A percentile compares a stretch with the other conserved stretches of the same genome.
These are phyloP conservation scores for Trichopoda pennipes DNA, from an alignment of 2,888 invertebrate species.

Conservation along the genomic window DNA sequence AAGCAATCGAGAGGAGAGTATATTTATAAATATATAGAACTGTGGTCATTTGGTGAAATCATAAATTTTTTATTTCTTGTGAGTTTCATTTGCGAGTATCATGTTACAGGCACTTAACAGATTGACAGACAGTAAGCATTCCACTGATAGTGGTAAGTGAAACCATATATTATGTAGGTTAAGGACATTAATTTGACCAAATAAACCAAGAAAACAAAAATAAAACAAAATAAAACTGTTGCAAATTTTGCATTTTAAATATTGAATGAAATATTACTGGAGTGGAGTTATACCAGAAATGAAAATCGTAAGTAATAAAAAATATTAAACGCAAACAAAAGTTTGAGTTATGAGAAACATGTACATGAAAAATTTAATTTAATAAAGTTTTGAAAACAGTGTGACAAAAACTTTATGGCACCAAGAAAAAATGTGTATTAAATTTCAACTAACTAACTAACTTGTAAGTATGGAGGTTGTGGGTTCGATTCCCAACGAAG, in stretches of 20 bases:
- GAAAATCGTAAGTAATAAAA: constrained; percentile 29
- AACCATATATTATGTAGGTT: constrained; percentile 65
- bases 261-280: constrained; percentile 9
- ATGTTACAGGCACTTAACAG: constrained; percentile 57
- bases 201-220: neutral
- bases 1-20: neutral
- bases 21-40: neutral
- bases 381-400: constrained; percentile 19
- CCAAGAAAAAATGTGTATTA: neutral
- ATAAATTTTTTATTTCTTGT: neutral
- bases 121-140: constrained; percentile 51
- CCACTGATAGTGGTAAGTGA: constrained; percentile 57
- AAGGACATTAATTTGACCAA: constrained; percentile 65
- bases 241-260: constrained; percentile 24
- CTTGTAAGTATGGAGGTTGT: too few species aligned
- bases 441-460: too few species aligned
- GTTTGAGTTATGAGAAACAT: constrained; percentile 5
- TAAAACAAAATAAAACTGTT: neutral
- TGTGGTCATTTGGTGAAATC: neutral
- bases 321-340: constrained; percentile 1
- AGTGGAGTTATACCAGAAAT: constrained; percentile 29
- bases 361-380: constrained; percentile 11
- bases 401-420: neutral
- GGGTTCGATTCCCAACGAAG: too few species aligned
- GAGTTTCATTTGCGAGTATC: constrained; percentile 42